Evolutionary conservation across 1,140 invertebrate genomes (phyloP), one percentile per base, ranked within the genome.

Genomic region (Argopecten irradians): DNA sequence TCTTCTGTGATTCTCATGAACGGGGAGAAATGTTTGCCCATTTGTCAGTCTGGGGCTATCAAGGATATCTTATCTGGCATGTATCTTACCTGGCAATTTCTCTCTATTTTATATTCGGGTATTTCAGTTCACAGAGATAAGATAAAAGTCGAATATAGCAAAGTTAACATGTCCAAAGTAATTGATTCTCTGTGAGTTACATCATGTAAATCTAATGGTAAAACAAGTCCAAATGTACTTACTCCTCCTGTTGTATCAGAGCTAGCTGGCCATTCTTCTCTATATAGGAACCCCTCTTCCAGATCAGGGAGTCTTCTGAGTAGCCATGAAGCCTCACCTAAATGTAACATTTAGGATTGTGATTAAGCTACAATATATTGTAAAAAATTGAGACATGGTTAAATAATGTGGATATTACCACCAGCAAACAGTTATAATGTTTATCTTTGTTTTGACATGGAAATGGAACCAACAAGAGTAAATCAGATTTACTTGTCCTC

Each of bases 221-320:
- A 28, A 14, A 22, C 13, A 33, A 36, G 19, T 14, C 1, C 28
- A 19, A 71, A 1, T 55, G 35, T 46, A 46, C 46, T 85, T 90
- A 92, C 92, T 86, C 91, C 36, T 84, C 89, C 36, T 94, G 94
- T 71, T 91, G 89, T n/a, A 95, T 89, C 22, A 95, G 87, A 86
- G 94, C 94, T 22, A 92, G 86, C 87, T 95, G 93, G 22, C 92
- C 92, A 91, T 94, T 94, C 84, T 95, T 95, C 41, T 87, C 90
- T 13, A 95, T 89, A 32, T 94, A 93, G 2, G 94, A 95, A 0
- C 94, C 94, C 55, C 93, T 92, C 87, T 95, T 94, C 94, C 94
- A 95, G 46, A 95, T 94, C 13, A 93, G 34, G 5, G 92, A 86
- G 71, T 92, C 93, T 87, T 95, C 94, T 87, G 93, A 93, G 83